phyloP scores from a whole-genome alignment of 2,113 vertebrate genomes.

The Hymenochirus boettgeri region DNA sequence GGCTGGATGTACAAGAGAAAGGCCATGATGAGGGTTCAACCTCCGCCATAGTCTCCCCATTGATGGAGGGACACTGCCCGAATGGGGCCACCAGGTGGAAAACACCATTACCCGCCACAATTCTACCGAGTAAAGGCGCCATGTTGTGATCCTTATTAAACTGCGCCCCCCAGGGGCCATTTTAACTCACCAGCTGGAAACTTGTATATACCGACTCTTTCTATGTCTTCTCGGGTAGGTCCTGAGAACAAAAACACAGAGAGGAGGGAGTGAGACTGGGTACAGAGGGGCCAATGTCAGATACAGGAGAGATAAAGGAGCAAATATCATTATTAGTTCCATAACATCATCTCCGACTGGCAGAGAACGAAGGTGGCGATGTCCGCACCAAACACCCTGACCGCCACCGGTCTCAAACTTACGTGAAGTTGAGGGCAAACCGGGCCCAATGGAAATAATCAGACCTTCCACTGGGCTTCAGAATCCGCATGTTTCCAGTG shows the following conservation, averaged over 20 bases:
- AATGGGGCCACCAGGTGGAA: too few species aligned
- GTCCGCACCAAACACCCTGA: background rate
- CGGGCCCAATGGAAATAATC: slow-evolving; percentile 63
- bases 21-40: background rate
- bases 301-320: background rate
- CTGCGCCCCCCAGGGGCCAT: too few species aligned
- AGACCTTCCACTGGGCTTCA: slow-evolving; percentile 67
- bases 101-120: too few species aligned
- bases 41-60: too few species aligned
- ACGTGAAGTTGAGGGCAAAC: slow-evolving; percentile 72
- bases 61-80: too few species aligned
- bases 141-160: too few species aligned
- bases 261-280: background rate
- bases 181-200: slow-evolving; percentile 51
- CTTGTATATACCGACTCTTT: slow-evolving; percentile 59
- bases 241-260: slow-evolving; percentile 54
- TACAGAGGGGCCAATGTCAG: background rate
- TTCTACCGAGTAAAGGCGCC: too few species aligned
- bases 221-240: slow-evolving; percentile 67
- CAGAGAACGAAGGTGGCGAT: too few species aligned
- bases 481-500: slow-evolving; percentile 55
- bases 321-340: too few species aligned
- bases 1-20: slow-evolving; percentile 29
- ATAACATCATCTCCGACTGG: too few species aligned
- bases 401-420: slow-evolving; percentile 31